Percentiles rank a stretch among this genome's conserved stretches.
phyloP scores from a whole-genome alignment of 2,113 vertebrate species.

The Holacanthus passer region DNA sequence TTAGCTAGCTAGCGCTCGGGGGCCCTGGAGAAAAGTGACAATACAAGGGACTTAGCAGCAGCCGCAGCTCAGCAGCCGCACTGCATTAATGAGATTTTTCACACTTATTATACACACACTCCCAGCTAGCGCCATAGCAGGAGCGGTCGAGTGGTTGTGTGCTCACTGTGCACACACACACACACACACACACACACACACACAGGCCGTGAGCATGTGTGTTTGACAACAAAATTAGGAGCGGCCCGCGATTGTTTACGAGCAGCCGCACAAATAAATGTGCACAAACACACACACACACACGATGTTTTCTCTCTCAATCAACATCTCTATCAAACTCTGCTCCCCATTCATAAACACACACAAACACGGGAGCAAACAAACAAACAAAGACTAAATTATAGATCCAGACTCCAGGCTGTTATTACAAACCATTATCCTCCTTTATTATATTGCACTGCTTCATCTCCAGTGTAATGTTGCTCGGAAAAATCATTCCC shows the following conservation, averaged over 20 bases:
- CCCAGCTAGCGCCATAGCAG: constrained; percentile 57
- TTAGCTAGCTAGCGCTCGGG: constrained; percentile 91
- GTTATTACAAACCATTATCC: constrained; percentile 49
- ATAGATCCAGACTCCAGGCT: constrained; percentile 44
- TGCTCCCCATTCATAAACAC: constrained; percentile 19
- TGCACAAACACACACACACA: constrained; percentile 46
- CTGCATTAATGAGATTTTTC: constrained; percentile 99
- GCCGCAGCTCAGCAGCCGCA: constrained; percentile 92
- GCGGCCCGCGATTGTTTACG: constrained; percentile 57
- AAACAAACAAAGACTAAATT: constrained; percentile 61
- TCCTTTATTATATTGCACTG: constrained; percentile 38
- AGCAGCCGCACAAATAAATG: constrained; percentile 52
- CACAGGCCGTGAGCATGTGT: constrained; percentile 68
- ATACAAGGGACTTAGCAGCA: constrained; percentile 96
- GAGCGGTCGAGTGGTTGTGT: constrained; percentile 47
- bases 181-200: no score
- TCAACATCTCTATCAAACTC: constrained; percentile 37
- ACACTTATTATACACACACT: constrained; percentile 97
- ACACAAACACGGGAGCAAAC: constrained; percentile 45
- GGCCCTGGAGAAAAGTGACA: constrained; percentile 96
- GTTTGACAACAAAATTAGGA: constrained; percentile 88
- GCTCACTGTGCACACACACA: constrained; percentile 74
- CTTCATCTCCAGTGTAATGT: constrained; percentile 23
- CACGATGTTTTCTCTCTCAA: constrained; percentile 35
- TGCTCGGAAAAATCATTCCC: background rate